Evolutionary conservation across 2,888 invertebrate species (phyloP).

Genomic region (Euzetes globulus): DNA sequence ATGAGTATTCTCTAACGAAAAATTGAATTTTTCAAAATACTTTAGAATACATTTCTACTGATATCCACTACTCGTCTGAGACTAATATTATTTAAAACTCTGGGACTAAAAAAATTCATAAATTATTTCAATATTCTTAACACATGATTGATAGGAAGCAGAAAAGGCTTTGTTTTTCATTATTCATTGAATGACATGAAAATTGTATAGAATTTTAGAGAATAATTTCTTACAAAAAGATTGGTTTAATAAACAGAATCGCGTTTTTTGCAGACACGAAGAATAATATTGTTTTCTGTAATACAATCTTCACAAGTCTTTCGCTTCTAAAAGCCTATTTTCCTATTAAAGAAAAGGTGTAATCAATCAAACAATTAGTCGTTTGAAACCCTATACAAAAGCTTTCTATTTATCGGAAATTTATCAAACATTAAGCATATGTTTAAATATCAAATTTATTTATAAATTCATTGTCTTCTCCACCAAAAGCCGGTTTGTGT

Average conservation of each 20-base stretch:
- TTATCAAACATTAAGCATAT: neutral
- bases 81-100: too few species aligned
- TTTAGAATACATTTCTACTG: too few species aligned
- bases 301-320: too few species aligned
- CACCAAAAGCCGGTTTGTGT: neutral
- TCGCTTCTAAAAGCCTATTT: too few species aligned
- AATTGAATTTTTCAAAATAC: neutral
- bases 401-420: neutral
- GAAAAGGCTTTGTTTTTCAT: neutral
- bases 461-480: neutral
- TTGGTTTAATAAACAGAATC: too few species aligned
- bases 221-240: too few species aligned
- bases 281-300: too few species aligned
- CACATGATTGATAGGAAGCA: neutral
- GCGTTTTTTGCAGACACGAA: too few species aligned
- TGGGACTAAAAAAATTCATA: too few species aligned
- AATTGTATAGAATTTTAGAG: neutral
- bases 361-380: slow-evolving; percentile 5
- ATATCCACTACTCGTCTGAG: too few species aligned
- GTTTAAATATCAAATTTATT: neutral
- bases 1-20: neutral
- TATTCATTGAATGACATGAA: neutral
- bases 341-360: neutral
- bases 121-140: neutral
- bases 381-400: neutral